A percentile compares a stretch with the other conserved stretches of the same genome.
Conservation (phyloP, 1,140 invertebrate genomes). For the Rhyacophila brunnea region DNA sequence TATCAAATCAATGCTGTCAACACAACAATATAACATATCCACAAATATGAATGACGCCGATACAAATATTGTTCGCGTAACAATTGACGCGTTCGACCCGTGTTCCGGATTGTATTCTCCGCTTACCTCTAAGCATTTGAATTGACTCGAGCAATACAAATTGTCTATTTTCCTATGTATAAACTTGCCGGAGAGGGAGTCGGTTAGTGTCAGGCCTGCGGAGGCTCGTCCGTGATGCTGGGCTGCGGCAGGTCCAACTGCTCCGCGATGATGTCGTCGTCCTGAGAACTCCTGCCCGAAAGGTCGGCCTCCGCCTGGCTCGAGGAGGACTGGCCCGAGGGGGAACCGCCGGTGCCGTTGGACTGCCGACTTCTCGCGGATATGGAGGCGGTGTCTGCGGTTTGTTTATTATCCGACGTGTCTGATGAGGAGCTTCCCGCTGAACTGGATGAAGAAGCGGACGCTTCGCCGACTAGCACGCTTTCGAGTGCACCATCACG, state of each 20-base stretch:
- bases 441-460: conserved; percentile 14
- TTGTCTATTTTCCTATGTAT: too few species aligned
- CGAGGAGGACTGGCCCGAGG: conserved; percentile 24
- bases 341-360: conserved; percentile 8
- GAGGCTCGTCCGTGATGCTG: conserved; percentile 48
- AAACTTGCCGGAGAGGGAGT: not conserved
- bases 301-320: conserved; percentile 22
- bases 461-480: not conserved
- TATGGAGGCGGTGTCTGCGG: conserved; percentile 2
- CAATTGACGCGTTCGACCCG: too few species aligned
- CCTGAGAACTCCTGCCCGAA: conserved; percentile 32
- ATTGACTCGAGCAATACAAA: too few species aligned
- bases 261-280: not conserved
- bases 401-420: not conserved
- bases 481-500: conserved; percentile 4
- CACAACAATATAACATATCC: too few species aligned
- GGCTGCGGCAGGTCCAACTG: conserved; percentile 42
- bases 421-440: conserved; percentile 11
- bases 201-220: conserved; percentile 46
- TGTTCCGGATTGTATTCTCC: too few species aligned
- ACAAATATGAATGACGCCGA: too few species aligned
- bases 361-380: conserved; percentile 9
- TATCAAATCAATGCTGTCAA: too few species aligned
- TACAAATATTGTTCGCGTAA: too few species aligned
- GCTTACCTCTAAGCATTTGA: too few species aligned